These are phyloP conservation scores for Mungos mungo DNA, from an alignment of 2,113 vertebrate species.

Conservation along the genomic window DNA sequence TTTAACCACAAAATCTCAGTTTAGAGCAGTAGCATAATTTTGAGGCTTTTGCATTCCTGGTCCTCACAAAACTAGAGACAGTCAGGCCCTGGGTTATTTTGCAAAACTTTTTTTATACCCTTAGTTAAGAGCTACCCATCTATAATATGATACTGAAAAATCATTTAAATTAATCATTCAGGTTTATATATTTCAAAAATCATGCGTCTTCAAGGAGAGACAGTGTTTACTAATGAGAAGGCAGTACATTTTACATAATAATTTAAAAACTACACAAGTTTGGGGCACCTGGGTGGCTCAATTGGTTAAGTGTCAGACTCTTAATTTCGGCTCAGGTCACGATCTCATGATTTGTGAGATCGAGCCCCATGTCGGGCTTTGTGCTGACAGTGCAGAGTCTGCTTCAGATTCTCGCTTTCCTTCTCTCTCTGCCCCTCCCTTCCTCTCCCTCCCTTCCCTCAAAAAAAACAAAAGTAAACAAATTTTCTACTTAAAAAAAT, in stretches of 20 bases:
- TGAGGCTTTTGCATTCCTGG: background rate
- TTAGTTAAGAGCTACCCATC: background rate
- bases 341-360: too few relatives aligned
- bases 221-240: background rate
- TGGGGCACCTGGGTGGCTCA: too few relatives aligned
- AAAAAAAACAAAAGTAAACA: background rate
- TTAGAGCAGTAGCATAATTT: background rate
- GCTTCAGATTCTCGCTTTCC: too few relatives aligned
- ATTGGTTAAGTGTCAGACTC: too few relatives aligned
- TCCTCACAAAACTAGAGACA: background rate
- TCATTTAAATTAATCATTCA: background rate
- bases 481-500: background rate
- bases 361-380: too few relatives aligned
- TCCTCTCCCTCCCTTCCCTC: too few relatives aligned
- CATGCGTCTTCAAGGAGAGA: background rate
- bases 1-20: background rate
- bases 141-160: background rate
- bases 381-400: too few relatives aligned
- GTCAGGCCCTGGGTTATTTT: background rate
- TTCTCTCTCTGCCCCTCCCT: too few relatives aligned
- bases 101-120: background rate
- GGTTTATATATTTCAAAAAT: background rate
- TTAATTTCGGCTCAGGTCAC: too few relatives aligned
- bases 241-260: background rate
- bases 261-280: background rate